phyloP scores from a whole-genome alignment of 2,888 invertebrate genomes.

The Nephrotoma guestfalica region DNA sequence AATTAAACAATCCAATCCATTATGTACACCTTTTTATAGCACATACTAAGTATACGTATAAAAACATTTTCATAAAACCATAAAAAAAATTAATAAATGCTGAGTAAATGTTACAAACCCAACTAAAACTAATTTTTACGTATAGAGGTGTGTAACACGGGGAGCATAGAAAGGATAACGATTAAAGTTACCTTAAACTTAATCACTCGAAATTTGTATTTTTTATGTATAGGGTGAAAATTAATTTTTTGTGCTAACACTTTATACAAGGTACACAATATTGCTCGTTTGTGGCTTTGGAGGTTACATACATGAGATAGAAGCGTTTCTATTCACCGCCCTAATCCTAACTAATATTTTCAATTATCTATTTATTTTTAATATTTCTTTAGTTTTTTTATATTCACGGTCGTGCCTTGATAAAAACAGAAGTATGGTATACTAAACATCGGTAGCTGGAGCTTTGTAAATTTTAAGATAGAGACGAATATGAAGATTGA shows the following conservation, averaged over 20 bases:
- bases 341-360: not conserved
- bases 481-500: not conserved
- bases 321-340: not conserved
- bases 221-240: not conserved
- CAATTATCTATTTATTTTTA: not conserved
- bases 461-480: not conserved
- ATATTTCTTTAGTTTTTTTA: not conserved
- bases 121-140: not conserved
- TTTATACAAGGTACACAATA: not conserved
- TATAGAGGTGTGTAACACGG: not conserved
- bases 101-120: not conserved
- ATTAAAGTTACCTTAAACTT: not conserved
- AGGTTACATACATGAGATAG: not conserved
- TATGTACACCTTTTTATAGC: not conserved
- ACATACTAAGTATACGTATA: not conserved
- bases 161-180: not conserved
- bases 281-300: not conserved
- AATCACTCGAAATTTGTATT: not conserved
- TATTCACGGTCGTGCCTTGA: not conserved
- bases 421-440: not conserved
- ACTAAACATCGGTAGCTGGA: not conserved
- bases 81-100: not conserved
- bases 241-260: not conserved
- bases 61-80: not conserved
- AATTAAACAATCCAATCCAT: not conserved